phyloP scores from a whole-genome alignment of 2,888 invertebrate genomes.

The Orthosia gothica region DNA sequence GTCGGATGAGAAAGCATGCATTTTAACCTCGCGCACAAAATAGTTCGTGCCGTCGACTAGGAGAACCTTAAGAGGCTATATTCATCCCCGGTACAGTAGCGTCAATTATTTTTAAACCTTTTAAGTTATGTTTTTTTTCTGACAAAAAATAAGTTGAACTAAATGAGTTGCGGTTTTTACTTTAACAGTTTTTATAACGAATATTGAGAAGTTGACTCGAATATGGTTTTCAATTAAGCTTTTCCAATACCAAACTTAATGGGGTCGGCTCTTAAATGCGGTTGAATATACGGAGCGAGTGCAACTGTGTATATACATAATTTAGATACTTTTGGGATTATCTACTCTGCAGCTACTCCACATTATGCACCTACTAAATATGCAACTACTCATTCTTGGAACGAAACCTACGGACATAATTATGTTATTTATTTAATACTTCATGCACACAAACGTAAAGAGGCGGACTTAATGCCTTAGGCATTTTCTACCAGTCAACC shows the following conservation, averaged over 20 bases:
- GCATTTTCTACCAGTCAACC: too few species aligned
- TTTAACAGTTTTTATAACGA: not conserved
- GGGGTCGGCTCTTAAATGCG: not conserved
- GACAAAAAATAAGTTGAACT: not conserved
- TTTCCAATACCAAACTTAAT: constrained; percentile 13
- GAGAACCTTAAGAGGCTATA: constrained; percentile 47
- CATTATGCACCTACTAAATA: constrained; percentile 19
- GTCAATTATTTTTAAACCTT: constrained; percentile 52
- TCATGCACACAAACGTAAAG: too few species aligned
- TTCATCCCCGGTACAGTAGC: constrained; percentile 38
- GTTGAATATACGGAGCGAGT: constrained; percentile 14
- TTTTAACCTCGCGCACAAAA: too few species aligned
- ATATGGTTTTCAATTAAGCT: constrained; percentile 25
- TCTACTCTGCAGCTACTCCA: constrained; percentile 2
- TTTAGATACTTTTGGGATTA: constrained; percentile 6
- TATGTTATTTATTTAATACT: too few species aligned
- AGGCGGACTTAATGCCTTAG: too few species aligned
- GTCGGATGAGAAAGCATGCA: too few species aligned
- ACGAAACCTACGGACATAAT: not conserved
- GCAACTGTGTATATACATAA: constrained; percentile 26
- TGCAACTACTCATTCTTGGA: not conserved
- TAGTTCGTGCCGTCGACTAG: too few species aligned
- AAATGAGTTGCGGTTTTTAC: constrained; percentile 6
- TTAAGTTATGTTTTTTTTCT: too few species aligned
- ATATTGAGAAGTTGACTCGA: not conserved